Percentiles rank a stretch among this genome's conserved stretches.
Evolutionary conservation across 1,140 invertebrate genomes (phyloP).

Genomic region (Nasonia vitripennis): DNA sequence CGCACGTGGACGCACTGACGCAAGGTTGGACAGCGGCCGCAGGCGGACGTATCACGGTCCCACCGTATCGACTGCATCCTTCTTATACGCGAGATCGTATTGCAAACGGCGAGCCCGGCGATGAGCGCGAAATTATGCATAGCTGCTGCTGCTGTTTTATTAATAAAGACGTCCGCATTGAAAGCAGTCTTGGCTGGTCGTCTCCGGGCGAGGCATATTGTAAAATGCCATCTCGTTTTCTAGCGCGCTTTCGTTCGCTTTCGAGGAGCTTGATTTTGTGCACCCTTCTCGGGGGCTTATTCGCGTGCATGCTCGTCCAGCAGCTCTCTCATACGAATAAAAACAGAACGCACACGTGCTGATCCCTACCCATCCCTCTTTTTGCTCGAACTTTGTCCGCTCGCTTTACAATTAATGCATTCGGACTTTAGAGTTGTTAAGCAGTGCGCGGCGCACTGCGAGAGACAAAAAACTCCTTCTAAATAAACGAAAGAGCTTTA

Average conservation of each 20-base stretch:
- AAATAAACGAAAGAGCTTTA: neutral
- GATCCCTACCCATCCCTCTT: neutral
- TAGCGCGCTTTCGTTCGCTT: neutral
- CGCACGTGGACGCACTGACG: no score
- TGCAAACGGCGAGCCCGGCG: no score
- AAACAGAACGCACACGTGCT: neutral
- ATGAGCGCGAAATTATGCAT: no score
- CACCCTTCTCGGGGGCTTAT: neutral
- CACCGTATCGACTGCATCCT: no score
- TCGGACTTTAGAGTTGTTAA: neutral
- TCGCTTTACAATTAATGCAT: neutral
- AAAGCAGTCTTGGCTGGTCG: neutral
- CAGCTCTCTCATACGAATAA: neutral
- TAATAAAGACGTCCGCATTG: conserved; percentile 39
- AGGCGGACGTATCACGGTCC: no score
- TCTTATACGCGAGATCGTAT: no score
- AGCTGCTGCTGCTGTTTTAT: neutral
- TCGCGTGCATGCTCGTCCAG: neutral
- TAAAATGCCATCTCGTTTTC: neutral
- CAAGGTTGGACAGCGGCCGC: no score
- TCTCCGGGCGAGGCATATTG: neutral
- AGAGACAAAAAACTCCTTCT: neutral
- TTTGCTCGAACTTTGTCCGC: neutral
- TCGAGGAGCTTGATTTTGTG: neutral
- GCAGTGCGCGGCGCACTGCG: no score